Base-by-base conservation (phyloP, 1,140 invertebrate genomes). In the Planococcus citri region DNA sequence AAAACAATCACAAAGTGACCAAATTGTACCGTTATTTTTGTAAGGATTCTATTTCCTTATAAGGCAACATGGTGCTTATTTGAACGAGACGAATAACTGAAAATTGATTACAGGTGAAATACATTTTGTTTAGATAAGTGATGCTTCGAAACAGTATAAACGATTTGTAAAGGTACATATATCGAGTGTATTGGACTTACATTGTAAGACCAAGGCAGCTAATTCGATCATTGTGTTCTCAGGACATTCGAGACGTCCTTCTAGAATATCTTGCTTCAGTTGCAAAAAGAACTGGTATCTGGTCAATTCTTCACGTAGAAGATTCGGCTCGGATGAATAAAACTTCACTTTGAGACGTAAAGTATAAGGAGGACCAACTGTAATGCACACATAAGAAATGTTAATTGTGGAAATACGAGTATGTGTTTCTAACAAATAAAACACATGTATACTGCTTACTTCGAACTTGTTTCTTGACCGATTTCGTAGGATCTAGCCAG, bases 401-500 rank as follows among this genome's bases (percentile, higher is more conserved):
- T 21, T 33, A 27, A n/a, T n/a, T 25, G 8, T 25, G n/a, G 27
- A 27, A 27, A 3, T n/a, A n/a, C n/a, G n/a, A n/a, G n/a, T n/a
- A n/a, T n/a, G n/a, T n/a, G n/a, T 10, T n/a, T 10, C 12, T 21
- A 64, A 33, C 29, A 33, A 33, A 12, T 33, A 33, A 21, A 38
- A 20, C 38, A 68, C 51, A 12, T 14, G 57, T 72, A 27, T n/a
- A n/a, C 68, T 84, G n/a, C 86, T 87, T 83, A 94, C 91, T 97
- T 88, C 97, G 95, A 27, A 98, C 94, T 86, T 99, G 97, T 79
- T 98, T 99, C 77, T 94, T 95, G 69, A 99, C 91, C 41, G 91
- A 87, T 81, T 99, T 99, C 2, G 94, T 96, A 29, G 95, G 92
- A 83, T 99, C 97, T 29, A 99, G 80, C 96, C 96, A 99, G 80